Percentiles rank a stretch among this genome's conserved stretches.
Evolutionary conservation across 1,140 invertebrate genomes (phyloP).

Genomic region (Calliphora vicina): DNA sequence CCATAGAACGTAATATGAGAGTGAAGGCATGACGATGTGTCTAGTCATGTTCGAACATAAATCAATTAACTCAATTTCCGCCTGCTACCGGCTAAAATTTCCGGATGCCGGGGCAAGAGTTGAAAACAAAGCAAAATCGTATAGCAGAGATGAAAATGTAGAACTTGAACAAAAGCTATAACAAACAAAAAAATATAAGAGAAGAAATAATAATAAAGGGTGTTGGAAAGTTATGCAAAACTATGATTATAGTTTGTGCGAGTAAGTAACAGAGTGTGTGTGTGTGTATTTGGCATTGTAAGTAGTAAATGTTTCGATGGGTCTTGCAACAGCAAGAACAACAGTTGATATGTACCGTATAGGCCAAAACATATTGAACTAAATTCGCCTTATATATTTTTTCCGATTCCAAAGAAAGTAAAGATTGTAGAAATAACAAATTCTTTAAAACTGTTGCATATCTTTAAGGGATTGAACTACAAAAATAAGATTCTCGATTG

Average conservation of each 20-base stretch:
- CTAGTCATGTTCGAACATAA: conserved; percentile 60
- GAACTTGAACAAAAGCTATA: not conserved
- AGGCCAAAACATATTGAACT: no score
- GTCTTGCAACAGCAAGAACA: not conserved
- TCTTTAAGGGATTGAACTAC: no score
- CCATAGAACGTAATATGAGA: not conserved
- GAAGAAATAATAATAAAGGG: not conserved
- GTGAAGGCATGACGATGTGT: conserved; percentile 38
- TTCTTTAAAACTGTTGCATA: no score
- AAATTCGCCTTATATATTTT: no score
- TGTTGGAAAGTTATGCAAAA: conserved; percentile 30
- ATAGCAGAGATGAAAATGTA: not conserved
- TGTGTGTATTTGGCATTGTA: not conserved
- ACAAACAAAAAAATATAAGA: not conserved
- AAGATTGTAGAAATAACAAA: no score
- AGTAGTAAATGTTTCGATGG: not conserved
- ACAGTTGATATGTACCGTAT: not conserved
- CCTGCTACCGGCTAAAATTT: conserved; percentile 47
- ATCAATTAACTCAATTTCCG: conserved; percentile 63
- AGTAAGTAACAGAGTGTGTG: not conserved
- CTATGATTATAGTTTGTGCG: conserved; percentile 1
- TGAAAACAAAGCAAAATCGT: not conserved
- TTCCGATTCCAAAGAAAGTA: no score
- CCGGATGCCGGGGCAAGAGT: not conserved
- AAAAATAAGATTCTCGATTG: no score